Conservation (phyloP, 1,140 invertebrate genomes). For the Platorchestia sp. region DNA sequence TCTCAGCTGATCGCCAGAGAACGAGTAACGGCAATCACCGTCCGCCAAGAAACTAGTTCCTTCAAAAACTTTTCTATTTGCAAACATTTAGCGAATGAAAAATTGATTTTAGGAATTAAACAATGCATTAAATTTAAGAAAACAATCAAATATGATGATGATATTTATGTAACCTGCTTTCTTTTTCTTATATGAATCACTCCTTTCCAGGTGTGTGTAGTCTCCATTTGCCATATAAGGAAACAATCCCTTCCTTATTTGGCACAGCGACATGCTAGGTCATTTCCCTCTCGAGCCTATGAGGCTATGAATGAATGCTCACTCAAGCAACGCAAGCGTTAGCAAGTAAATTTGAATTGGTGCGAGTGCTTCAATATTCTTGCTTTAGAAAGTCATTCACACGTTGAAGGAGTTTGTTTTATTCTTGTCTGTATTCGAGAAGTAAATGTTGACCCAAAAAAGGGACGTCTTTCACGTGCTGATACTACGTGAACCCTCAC, state of each 20-base stretch:
- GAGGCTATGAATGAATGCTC: slow-evolving; percentile 51
- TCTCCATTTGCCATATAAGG: slow-evolving; percentile 66
- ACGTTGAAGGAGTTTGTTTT: background rate
- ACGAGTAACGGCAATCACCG: slow-evolving; percentile 56
- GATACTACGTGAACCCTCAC: background rate
- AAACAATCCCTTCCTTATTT: slow-evolving; percentile 63
- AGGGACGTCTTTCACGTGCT: background rate
- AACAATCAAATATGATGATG: background rate
- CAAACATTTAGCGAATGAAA: background rate
- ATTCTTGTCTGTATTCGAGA: background rate
- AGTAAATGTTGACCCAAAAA: background rate
- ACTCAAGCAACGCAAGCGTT: slow-evolving; percentile 18
- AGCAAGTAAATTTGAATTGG: background rate
- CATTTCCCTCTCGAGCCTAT: slow-evolving; percentile 45
- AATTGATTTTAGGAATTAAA: background rate
- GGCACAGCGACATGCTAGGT: slow-evolving; percentile 58
- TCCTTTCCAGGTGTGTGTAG: slow-evolving; percentile 63
- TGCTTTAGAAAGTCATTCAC: background rate
- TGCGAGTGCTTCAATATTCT: background rate
- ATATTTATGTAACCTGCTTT: background rate
- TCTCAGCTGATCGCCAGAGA: slow-evolving; percentile 65
- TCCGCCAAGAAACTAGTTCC: slow-evolving; percentile 59
- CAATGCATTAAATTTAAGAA: background rate
- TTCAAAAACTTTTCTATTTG: background rate
- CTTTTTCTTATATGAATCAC: slow-evolving; percentile 57